Conservation (phyloP, 2,888 invertebrate genomes). For the Xestia sexstrigata region DNA sequence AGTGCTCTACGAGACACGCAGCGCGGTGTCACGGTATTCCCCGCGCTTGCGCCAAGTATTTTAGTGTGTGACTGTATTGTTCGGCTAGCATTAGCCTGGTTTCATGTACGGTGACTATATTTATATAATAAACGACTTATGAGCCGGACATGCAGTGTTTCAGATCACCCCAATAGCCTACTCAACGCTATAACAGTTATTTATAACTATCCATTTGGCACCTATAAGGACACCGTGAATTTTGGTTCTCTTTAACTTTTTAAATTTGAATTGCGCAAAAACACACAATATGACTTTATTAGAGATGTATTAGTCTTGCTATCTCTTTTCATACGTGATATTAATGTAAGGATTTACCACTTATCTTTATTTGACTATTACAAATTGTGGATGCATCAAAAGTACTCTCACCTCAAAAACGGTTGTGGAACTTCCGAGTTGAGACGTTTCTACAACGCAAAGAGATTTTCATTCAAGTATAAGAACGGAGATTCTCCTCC, state of each 20-base stretch:
- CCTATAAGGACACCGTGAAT: too few species aligned
- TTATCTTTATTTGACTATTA: not conserved
- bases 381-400: not conserved
- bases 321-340: not conserved
- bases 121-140: too few species aligned
- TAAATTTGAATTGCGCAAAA: not conserved
- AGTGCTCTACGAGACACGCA: too few species aligned
- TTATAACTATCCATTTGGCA: not conserved
- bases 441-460: not conserved
- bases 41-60: too few species aligned
- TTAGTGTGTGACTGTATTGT: too few species aligned
- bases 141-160: too few species aligned
- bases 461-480: not conserved
- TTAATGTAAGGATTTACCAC: not conserved
- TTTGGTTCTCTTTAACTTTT: not conserved
- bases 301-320: not conserved
- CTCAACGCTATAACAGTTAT: not conserved
- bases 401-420: not conserved
- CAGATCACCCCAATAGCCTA: too few species aligned
- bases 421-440: not conserved
- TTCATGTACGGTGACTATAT: too few species aligned
- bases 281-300: not conserved
- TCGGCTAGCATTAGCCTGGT: too few species aligned
- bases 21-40: too few species aligned
- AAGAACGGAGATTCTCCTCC: not conserved